Evolutionary conservation across 2,888 invertebrate genomes (phyloP).

Genomic region (Acanthopleura granulata): DNA sequence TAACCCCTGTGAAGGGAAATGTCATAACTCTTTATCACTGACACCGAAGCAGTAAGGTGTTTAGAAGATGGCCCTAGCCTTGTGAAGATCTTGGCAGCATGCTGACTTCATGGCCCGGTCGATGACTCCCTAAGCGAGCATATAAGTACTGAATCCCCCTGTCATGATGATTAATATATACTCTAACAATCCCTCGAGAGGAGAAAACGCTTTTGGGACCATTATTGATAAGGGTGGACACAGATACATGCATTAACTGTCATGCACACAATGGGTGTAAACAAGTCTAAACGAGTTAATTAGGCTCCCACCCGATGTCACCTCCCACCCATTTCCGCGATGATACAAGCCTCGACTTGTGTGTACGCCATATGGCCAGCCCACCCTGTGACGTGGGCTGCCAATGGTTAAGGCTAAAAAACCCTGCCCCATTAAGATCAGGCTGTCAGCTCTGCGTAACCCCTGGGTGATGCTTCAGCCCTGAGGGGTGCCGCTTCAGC

Average conservation of each 20-base stretch:
- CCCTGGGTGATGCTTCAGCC: neutral
- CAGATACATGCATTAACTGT: neutral
- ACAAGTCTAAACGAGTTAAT: neutral
- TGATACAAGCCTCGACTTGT: neutral
- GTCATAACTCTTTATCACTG: too few species aligned
- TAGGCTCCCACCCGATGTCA: slow-evolving; percentile 15
- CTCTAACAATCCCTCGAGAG: neutral
- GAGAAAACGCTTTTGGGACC: neutral
- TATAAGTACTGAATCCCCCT: too few species aligned
- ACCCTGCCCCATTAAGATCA: neutral
- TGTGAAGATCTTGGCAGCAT: too few species aligned
- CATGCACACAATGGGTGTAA: slow-evolving; percentile 8
- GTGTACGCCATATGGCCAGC: neutral
- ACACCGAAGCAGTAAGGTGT: too few species aligned
- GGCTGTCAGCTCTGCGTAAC: neutral
- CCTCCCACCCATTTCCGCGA: slow-evolving; percentile 9
- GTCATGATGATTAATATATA: too few species aligned
- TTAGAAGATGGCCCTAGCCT: too few species aligned
- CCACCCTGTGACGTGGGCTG: neutral
- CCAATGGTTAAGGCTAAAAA: neutral
- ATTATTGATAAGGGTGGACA: neutral
- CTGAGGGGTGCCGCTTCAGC: too few species aligned
- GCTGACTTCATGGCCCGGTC: too few species aligned
- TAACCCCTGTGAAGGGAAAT: too few species aligned
- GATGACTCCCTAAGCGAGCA: too few species aligned